These are phyloP conservation scores for Cichlasoma orientale DNA, from an alignment of 2,797 vertebrate genomes.

Conservation along the genomic window DNA sequence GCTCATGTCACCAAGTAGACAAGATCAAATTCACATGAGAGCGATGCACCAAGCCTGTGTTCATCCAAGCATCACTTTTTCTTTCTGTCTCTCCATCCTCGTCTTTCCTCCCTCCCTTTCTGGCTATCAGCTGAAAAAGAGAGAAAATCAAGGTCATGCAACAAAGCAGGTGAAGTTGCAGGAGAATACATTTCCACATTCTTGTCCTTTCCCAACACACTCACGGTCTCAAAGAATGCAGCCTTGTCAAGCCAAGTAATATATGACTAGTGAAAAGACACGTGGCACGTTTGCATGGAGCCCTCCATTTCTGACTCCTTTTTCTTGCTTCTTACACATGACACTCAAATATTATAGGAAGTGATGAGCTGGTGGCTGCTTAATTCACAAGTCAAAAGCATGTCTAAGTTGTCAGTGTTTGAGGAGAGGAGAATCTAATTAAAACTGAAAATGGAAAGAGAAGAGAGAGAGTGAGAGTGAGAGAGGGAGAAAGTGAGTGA, in stretches of 20 bases:
- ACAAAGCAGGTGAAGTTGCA: constrained; percentile 45
- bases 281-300: constrained; percentile 47
- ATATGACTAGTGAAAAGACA: constrained; percentile 60
- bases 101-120: background rate
- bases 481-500: constrained; percentile 52
- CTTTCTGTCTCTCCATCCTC: constrained; percentile 9
- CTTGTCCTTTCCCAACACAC: constrained; percentile 59
- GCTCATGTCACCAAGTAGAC: constrained; percentile 42
- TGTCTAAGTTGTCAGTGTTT: constrained; percentile 64
- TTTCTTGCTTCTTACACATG: background rate
- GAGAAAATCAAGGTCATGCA: constrained; percentile 71
- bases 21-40: constrained; percentile 52
- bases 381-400: constrained; percentile 66
- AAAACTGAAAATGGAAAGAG: constrained; percentile 68
- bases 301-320: constrained; percentile 4
- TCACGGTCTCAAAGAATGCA: constrained; percentile 62
- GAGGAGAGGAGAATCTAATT: constrained; percentile 74
- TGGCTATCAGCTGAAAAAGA: constrained; percentile 34
- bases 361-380: constrained; percentile 31
- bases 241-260: constrained; percentile 68
- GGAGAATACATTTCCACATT: constrained; percentile 71
- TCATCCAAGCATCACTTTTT: constrained; percentile 59
- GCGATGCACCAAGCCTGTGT: constrained; percentile 53
- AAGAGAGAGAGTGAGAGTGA: constrained; percentile 34
- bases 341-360: constrained; percentile 25